Conservation (phyloP, 2,113 vertebrate genomes). For the Cryptomyrus ogoouensis region DNA sequence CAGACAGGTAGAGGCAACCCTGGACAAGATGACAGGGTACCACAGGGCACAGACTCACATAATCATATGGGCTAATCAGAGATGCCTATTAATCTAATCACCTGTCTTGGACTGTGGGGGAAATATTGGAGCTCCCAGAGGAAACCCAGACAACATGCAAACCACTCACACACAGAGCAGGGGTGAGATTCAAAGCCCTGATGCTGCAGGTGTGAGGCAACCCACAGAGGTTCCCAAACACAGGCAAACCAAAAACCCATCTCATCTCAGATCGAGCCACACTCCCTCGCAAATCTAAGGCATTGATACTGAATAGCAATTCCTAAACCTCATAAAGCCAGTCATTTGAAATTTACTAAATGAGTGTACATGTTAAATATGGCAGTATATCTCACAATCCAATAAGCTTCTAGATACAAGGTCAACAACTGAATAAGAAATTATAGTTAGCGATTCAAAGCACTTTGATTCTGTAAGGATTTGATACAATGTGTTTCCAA, state of each 20-base stretch:
- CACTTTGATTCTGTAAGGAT: background rate
- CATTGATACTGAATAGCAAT: background rate
- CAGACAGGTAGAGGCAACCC: background rate
- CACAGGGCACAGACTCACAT: background rate
- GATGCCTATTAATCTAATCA: background rate
- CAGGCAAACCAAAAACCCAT: background rate
- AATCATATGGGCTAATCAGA: background rate
- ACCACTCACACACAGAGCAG: background rate
- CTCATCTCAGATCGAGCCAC: background rate
- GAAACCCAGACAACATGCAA: background rate
- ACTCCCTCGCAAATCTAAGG: background rate
- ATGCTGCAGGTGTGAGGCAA: background rate
- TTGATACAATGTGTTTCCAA: background rate
- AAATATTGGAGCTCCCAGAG: background rate
- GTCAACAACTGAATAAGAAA: background rate
- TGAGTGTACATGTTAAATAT: background rate
- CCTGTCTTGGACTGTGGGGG: background rate
- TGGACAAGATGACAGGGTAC: background rate
- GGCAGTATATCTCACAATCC: background rate
- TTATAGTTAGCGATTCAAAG: background rate
- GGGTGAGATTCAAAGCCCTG: background rate
- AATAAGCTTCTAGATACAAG: background rate
- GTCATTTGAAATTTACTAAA: background rate
- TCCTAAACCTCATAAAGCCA: background rate
- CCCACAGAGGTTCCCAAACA: background rate